phyloP scores from a whole-genome alignment of 2,888 invertebrate species.

The Spialia ferax region DNA sequence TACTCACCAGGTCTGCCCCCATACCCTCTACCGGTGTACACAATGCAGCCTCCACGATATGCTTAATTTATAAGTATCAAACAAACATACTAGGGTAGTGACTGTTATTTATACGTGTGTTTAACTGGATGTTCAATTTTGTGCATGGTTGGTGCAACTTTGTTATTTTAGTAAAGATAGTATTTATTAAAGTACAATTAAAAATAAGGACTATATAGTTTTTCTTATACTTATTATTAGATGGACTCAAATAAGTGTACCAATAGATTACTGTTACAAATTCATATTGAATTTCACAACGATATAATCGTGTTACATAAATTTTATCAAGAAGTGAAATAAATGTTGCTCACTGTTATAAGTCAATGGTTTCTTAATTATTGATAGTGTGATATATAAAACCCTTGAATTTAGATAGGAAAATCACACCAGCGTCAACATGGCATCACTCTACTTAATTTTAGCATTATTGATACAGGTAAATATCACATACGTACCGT shows the following conservation, averaged over 20 bases:
- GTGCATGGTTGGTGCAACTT: neutral
- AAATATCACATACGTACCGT: constrained; percentile 49
- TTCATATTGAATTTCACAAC: constrained; percentile 19
- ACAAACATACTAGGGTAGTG: neutral
- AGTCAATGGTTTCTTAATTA: constrained; percentile 60
- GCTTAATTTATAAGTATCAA: constrained; percentile 1
- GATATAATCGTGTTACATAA: constrained; percentile 47
- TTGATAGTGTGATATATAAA: constrained; percentile 66
- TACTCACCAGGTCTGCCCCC: constrained; percentile 23
- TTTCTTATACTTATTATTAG: neutral
- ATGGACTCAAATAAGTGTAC: constrained; percentile 9
- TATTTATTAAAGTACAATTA: no score
- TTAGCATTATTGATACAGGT: constrained; percentile 73
- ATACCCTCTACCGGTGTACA: neutral
- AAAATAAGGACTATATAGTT: neutral
- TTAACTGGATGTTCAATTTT: no score
- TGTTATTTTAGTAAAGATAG: neutral
- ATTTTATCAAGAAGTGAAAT: constrained; percentile 48
- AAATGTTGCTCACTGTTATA: constrained; percentile 52
- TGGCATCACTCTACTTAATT: constrained; percentile 67
- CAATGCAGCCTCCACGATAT: neutral
- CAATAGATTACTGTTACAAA: constrained; percentile 29
- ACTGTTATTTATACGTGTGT: neutral
- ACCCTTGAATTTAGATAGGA: constrained; percentile 45
- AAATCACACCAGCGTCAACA: constrained; percentile 54